These are phyloP conservation scores for Drosophila anomelani DNA, from an alignment of 2,888 invertebrate species.

Conservation along the genomic window DNA sequence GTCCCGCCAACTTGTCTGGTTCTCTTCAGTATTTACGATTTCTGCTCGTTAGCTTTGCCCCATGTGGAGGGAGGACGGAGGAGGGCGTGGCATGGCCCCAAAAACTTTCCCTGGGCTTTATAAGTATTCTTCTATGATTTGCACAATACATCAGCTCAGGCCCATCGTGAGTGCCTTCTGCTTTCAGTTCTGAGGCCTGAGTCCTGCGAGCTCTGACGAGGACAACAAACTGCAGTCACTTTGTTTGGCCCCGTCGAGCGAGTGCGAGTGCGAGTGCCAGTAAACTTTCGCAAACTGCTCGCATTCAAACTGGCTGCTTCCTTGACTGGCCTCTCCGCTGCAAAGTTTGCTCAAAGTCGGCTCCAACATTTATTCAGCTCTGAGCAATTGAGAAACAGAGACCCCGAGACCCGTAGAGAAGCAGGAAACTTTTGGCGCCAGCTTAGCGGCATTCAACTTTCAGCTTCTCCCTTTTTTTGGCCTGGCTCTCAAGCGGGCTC, in stretches of 20 bases:
- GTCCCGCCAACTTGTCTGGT: constrained; percentile 7
- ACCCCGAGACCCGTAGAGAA: constrained; percentile 9
- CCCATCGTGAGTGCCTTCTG: constrained; percentile 29
- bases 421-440: constrained; percentile 53
- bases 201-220: constrained; percentile 17
- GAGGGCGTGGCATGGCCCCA: background rate
- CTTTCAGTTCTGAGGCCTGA: background rate
- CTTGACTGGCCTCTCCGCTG: constrained; percentile 49
- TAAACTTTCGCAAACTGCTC: constrained; percentile 36
- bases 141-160: constrained; percentile 30
- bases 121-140: constrained; percentile 33
- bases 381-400: constrained; percentile 32
- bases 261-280: constrained; percentile 22
- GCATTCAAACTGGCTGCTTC: constrained; percentile 28
- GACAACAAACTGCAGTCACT: constrained; percentile 37
- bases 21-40: background rate
- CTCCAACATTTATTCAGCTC: constrained; percentile 26
- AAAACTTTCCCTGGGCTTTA: constrained; percentile 16
- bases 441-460: constrained; percentile 49
- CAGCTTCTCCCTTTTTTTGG: constrained; percentile 29
- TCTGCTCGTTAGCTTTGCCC: constrained; percentile 1
- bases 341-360: constrained; percentile 29
- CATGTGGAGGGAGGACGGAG: background rate
- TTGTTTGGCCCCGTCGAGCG: constrained; percentile 11
- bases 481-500: constrained; percentile 56